A percentile compares a stretch with the other conserved stretches of the same genome.
These are phyloP conservation scores for Chironomus striatipennis DNA, from an alignment of 1,140 invertebrate genomes.

Conservation along the genomic window DNA sequence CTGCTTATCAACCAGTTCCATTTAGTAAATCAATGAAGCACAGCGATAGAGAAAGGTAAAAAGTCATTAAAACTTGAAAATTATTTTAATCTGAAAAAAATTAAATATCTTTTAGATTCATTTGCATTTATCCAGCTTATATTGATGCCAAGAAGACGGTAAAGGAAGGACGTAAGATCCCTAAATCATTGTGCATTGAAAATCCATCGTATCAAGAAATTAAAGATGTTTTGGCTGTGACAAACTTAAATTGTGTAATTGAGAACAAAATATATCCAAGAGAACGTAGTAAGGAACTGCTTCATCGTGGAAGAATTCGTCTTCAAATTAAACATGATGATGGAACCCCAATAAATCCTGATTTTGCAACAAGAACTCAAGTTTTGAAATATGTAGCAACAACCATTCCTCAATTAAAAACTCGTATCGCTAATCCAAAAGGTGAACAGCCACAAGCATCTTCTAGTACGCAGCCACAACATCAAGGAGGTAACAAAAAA, in stretches of 20 bases:
- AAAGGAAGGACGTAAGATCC: constrained; percentile 74
- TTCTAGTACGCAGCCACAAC: neutral
- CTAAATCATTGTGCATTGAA: constrained; percentile 80
- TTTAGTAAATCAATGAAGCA: neutral
- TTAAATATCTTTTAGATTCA: constrained; percentile 60
- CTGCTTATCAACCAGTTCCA: neutral
- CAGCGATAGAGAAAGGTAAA: constrained; percentile 4
- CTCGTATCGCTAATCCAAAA: constrained; percentile 40
- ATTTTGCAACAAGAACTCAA: constrained; percentile 69
- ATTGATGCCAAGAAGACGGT: constrained; percentile 89
- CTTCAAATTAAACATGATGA: constrained; percentile 91
- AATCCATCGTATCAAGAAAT: constrained; percentile 94
- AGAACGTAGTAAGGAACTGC: constrained; percentile 79
- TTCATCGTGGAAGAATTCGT: constrained; percentile 76
- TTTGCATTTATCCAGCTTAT: constrained; percentile 94
- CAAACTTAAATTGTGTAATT: constrained; percentile 75
- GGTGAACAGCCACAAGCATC: neutral
- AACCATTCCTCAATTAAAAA: constrained; percentile 89
- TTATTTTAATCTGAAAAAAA: neutral
- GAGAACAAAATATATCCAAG: constrained; percentile 93
- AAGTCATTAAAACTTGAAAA: neutral
- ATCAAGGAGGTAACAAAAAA: neutral
- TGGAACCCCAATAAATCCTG: constrained; percentile 61
- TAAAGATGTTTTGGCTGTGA: constrained; percentile 74
- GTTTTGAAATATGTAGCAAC: constrained; percentile 67